Evolutionary conservation across 2,888 invertebrate species (phyloP).

Genomic region (Zelleria hepariella): DNA sequence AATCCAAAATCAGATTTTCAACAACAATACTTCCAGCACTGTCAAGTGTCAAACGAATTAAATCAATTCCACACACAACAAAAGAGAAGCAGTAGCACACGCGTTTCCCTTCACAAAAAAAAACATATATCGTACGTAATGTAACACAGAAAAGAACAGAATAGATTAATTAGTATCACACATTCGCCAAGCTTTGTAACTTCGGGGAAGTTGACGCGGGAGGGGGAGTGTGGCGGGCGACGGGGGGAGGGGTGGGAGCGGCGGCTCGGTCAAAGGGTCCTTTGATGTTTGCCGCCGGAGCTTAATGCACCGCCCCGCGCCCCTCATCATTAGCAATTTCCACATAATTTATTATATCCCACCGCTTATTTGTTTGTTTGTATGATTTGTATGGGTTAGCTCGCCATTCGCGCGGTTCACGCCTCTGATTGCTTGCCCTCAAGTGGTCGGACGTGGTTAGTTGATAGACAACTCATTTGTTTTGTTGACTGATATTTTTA

Average conservation of each 20-base stretch:
- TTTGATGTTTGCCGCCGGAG: slow-evolving; percentile 72
- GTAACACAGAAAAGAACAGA: neutral
- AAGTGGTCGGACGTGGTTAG: neutral
- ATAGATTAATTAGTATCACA: slow-evolving; percentile 10
- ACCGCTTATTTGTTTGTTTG: slow-evolving; percentile 69
- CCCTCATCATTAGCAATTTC: slow-evolving; percentile 70
- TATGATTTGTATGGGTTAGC: slow-evolving; percentile 41
- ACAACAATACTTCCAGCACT: no score
- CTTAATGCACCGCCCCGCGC: slow-evolving; percentile 67
- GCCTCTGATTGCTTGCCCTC: neutral
- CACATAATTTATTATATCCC: slow-evolving; percentile 70
- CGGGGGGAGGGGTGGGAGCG: slow-evolving; percentile 61
- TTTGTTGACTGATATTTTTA: neutral
- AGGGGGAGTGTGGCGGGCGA: slow-evolving; percentile 33
- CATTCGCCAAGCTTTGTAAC: slow-evolving; percentile 7
- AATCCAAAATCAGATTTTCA: no score
- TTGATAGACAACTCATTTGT: neutral
- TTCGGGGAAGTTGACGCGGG: neutral
- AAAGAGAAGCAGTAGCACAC: no score
- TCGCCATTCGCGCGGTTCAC: neutral
- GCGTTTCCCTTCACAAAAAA: no score
- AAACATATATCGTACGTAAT: neutral
- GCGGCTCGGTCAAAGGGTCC: slow-evolving; percentile 70
- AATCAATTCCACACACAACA: no score
- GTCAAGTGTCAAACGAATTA: no score